Evolutionary conservation across 1,140 invertebrate genomes (phyloP), one percentile per base, ranked within the genome.

Genomic region (Geopemphigus sp.): DNA sequence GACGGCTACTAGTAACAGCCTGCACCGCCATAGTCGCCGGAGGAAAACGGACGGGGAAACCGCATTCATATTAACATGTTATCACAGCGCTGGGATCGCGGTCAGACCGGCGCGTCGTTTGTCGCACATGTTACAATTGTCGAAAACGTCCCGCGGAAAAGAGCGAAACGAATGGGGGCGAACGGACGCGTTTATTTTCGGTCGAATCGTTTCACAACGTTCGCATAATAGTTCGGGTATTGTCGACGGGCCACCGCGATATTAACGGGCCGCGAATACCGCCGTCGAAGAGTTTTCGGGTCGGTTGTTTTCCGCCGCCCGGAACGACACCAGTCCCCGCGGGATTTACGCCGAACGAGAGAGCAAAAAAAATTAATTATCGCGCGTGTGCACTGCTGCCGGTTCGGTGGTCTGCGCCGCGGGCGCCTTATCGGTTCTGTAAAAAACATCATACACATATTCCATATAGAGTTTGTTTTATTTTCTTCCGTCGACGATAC

Each of bases 1-100:
- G 47, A 80, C 56, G 57, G 54, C 74, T 73, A 86, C 74, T 82
- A 86, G 82, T 81, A 86, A 63, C 80, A 86, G 80, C 73, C 84
- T 73, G 78, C 39, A 45, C 56, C 74, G 74, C 74, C 74, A 78
- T 78, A 78, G 57, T 72, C 74, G 74, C 56, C 54, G 72, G 56
- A 78, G 57, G 45, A 61, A 78, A 78, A 78, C 74, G 74, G 45
- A 78, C 74, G 57, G 56, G 17, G 50, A 63, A 61, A 47, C 74
- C 24, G 74, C 74, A 78, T 78, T 78, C 74, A 78, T 78, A 57
- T 63, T 78, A 78, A 78, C 74, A 78, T 78, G 74, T 78, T 78
- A 61, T 78, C 73, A 76, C 73, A 61, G 57, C 5, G 73, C 73
- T 45, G 19, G 73, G 73, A 61, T 24, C 24, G 74, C 39, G 57